Percentiles rank a stretch among this genome's conserved stretches.
Evolutionary conservation across 2,888 invertebrate genomes (phyloP).

Genomic region (Caenorhabditis angaria): DNA sequence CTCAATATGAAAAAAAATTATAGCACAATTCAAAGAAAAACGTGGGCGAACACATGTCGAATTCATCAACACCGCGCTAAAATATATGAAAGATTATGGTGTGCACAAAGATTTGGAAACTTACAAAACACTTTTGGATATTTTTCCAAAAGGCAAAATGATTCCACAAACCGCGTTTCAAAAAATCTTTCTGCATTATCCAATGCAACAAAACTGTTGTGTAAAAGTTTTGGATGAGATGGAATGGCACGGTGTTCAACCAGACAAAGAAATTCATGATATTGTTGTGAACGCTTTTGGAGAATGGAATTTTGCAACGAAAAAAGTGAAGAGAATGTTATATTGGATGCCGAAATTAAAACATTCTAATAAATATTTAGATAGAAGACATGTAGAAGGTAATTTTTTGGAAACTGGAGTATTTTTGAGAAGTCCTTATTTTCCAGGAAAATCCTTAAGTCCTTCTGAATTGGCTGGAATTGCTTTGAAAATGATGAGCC

Average conservation of each 20-base stretch:
- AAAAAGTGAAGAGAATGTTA: slow-evolving; percentile 75
- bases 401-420: too few relatives aligned
- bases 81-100: slow-evolving; percentile 87
- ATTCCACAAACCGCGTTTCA: slow-evolving; percentile 82
- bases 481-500: slow-evolving; percentile 67
- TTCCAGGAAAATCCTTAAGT: slow-evolving; percentile 44
- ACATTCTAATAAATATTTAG: slow-evolving; percentile 85
- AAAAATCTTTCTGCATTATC: slow-evolving; percentile 90
- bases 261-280: slow-evolving; percentile 87
- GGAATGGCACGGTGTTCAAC: slow-evolving; percentile 93
- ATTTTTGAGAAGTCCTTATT: too few relatives aligned
- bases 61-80: slow-evolving; percentile 89
- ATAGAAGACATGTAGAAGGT: slow-evolving; percentile 75
- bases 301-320: slow-evolving; percentile 77
- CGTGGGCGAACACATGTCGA: slow-evolving; percentile 88
- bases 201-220: slow-evolving; percentile 92
- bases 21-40: slow-evolving; percentile 80
- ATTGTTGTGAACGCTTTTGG: slow-evolving; percentile 88
- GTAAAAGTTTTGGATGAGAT: slow-evolving; percentile 91
- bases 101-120: slow-evolving; percentile 80
- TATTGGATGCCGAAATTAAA: slow-evolving; percentile 88
- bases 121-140: slow-evolving; percentile 73
- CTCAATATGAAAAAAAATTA: slow-evolving; percentile 8
- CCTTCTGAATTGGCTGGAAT: slow-evolving; percentile 65
- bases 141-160: slow-evolving; percentile 82